Evolutionary conservation across 2,113 vertebrate genomes (phyloP).

Genomic region (Phalacrocorax pelagicus): DNA sequence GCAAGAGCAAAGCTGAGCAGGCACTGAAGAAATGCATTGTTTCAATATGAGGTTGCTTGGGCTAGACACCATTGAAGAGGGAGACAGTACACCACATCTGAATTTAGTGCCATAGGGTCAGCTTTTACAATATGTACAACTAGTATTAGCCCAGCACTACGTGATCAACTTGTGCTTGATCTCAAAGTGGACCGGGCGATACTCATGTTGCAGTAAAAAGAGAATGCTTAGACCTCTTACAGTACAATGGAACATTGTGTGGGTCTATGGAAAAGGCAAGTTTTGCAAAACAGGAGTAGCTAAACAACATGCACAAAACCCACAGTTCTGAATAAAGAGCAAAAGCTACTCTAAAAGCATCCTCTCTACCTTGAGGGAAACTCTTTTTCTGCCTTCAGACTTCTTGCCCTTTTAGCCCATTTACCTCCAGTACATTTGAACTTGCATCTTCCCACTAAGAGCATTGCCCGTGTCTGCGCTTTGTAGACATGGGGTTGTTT

Average conservation of each 20-base stretch:
- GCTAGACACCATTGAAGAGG: neutral
- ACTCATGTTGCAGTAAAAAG: neutral
- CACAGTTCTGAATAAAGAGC: neutral
- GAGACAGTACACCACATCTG: neutral
- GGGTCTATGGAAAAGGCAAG: neutral
- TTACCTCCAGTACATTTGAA: neutral
- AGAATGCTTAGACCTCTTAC: neutral
- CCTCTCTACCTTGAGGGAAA: neutral
- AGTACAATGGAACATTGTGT: neutral
- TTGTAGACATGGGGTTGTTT: neutral
- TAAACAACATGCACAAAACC: neutral
- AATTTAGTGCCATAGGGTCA: neutral
- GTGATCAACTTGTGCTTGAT: neutral
- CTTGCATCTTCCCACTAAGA: neutral
- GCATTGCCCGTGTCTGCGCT: neutral
- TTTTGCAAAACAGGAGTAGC: neutral
- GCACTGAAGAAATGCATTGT: neutral
- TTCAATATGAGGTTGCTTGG: neutral
- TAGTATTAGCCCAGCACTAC: neutral
- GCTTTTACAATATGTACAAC: neutral
- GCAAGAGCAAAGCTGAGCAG: neutral
- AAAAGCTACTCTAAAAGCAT: neutral
- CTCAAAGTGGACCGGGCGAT: neutral
- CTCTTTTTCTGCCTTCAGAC: neutral
- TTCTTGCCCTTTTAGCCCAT: neutral